Evolutionary conservation across 2,888 invertebrate genomes (phyloP).

Genomic region (Tetheella fluctuosa): DNA sequence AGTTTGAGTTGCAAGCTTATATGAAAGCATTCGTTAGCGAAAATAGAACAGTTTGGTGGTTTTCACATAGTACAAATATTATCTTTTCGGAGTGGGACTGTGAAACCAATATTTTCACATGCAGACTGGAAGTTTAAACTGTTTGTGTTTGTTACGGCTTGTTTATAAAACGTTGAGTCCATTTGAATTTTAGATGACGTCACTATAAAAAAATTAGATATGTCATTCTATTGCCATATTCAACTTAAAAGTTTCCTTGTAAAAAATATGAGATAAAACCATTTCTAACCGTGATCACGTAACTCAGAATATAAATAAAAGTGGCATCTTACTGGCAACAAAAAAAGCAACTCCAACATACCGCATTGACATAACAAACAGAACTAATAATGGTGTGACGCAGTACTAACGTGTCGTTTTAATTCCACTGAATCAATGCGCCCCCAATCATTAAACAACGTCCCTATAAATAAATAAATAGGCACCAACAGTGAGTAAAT

Average conservation of each 20-base stretch:
- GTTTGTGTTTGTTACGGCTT: background rate
- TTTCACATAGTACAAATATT: conserved; percentile 29
- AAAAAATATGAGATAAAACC: background rate
- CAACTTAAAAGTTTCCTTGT: background rate
- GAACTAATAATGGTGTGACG: conserved; percentile 41
- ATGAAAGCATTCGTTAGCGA: conserved; percentile 32
- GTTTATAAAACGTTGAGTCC: conserved; percentile 4
- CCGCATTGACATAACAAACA: conserved; percentile 46
- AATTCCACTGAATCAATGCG: conserved; percentile 71
- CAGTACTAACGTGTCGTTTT: conserved; percentile 53
- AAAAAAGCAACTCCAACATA: conserved; percentile 31
- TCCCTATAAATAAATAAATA: conserved; percentile 75
- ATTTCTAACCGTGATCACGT: background rate
- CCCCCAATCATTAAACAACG: conserved; percentile 75
- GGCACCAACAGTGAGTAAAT: conserved; percentile 60
- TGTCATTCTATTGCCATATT: background rate
- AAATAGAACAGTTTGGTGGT: conserved; percentile 41
- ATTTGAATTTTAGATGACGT: background rate
- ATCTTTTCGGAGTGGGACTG: conserved; percentile 20
- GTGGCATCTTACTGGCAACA: conserved; percentile 22
- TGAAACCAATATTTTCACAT: conserved; percentile 12
- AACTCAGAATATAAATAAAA: conserved; percentile 5
- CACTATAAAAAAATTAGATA: background rate
- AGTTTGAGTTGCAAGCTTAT: conserved; percentile 40
- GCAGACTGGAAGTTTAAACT: background rate